phyloP scores from a whole-genome alignment of 2,113 vertebrate species.

The Pelmatolapia mariae region DNA sequence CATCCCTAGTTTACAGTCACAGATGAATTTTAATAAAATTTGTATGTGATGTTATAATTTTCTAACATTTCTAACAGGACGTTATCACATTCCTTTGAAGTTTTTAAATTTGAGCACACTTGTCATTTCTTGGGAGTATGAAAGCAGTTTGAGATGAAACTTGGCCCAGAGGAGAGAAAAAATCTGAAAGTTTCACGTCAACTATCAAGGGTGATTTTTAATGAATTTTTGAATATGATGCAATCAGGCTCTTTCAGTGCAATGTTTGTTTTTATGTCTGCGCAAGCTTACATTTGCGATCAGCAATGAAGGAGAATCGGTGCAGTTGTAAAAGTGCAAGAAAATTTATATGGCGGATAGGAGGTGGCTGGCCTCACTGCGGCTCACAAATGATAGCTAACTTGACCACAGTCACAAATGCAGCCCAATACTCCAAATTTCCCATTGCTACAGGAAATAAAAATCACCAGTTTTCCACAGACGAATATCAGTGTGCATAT shows the following conservation, averaged over 20 bases:
- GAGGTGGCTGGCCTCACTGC: background rate
- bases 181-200: background rate
- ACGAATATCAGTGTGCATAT: rapidly evolving
- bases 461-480: background rate
- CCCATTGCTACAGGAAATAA: background rate
- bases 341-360: background rate
- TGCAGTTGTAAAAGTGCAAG: background rate
- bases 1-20: background rate
- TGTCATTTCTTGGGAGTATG: background rate
- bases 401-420: background rate
- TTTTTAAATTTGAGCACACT: rapidly evolving
- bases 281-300: background rate
- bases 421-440: background rate
- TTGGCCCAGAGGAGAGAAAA: rapidly evolving
- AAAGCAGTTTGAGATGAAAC: background rate
- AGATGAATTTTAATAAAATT: background rate
- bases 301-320: background rate
- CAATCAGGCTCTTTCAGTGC: background rate
- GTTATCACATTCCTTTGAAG: background rate
- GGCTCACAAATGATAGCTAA: background rate
- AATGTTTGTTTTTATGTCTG: background rate
- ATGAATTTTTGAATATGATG: background rate
- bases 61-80: background rate
- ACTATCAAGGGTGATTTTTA: rapidly evolving
- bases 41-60: background rate